These are phyloP conservation scores for Pleuronectes platessa DNA, from an alignment of 2,113 vertebrate genomes.

Conservation along the genomic window DNA sequence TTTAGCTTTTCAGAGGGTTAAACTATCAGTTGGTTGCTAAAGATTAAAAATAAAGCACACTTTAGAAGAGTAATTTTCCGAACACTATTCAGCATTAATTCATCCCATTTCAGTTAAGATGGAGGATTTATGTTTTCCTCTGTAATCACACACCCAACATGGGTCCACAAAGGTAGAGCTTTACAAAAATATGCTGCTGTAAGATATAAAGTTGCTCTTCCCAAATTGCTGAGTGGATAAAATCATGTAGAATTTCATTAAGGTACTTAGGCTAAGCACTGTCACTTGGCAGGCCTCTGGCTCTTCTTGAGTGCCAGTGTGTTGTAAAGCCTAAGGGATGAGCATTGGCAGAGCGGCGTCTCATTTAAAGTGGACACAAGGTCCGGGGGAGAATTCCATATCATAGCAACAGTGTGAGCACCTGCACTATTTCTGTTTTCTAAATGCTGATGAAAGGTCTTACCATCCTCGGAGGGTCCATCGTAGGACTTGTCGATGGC, in stretches of 20 bases:
- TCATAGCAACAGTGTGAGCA: conserved; percentile 3
- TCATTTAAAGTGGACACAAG: conserved; percentile 44
- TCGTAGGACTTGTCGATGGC: conserved; percentile 97
- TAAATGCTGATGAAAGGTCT: conserved; percentile 7
- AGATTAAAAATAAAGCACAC: too few species aligned
- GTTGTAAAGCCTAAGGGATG: conserved; percentile 59
- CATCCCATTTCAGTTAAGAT: too few species aligned
- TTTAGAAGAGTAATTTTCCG: too few species aligned
- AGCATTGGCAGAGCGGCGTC: conserved; percentile 30
- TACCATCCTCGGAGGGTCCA: conserved; percentile 91
- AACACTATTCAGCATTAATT: too few species aligned
- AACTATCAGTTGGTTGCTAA: too few species aligned
- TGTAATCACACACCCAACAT: conserved; percentile 1
- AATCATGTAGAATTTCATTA: conserved; percentile 70
- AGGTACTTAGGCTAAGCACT: conserved; percentile 67
- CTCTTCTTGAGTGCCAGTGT: conserved; percentile 51
- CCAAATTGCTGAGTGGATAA: conserved; percentile 72
- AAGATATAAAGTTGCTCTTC: conserved; percentile 65
- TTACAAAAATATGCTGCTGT: conserved; percentile 61
- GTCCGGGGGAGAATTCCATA: conserved; percentile 11
- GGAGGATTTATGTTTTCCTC: not conserved
- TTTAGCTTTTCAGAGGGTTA: too few species aligned
- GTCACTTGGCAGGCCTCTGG: conserved; percentile 68
- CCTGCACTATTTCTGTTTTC: not conserved
- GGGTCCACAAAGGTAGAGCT: conserved; percentile 22